Base-by-base conservation (phyloP, 2,797 vertebrate genomes). In the Lates japonicus region DNA sequence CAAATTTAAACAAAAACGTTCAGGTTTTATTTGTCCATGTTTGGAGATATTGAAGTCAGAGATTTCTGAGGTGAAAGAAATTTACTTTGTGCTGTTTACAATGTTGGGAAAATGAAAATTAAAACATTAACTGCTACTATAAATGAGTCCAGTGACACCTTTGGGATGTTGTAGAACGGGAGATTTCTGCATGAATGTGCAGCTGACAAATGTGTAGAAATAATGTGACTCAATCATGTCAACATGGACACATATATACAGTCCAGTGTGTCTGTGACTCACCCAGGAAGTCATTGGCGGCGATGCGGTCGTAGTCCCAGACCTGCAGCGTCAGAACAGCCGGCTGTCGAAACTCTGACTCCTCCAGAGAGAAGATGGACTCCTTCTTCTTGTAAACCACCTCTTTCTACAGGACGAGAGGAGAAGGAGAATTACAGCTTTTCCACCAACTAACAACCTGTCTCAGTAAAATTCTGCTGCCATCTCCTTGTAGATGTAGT, bases 221-320 rank as follows among this genome's bases (percentile, higher is more conserved):
- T 29, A 29, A 29, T 29, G 25, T 29, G 25, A 29, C 25, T 29
- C 25, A 29, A 29, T 29, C 25, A 29, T 29, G 25, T 29, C 25
- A 29, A 29, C 25, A 29, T 29, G 25, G 2, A 29, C n/a, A n/a
- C n/a, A n/a, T n/a, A n/a, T n/a, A n/a, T n/a, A n/a, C n/a, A n/a
- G n/a, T n/a, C n/a, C n/a, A n/a, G n/a, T n/a, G n/a, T 37, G 17
- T 66, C 3, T 14, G 29, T 22, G 54, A 57, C 94, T 87, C 94
- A 99, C 98, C 97, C 58, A 99, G 94, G 87, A 99, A 99, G 89
- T 99, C 97, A 39, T 97, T 98, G 84, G 98, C 91, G 0, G 92
- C 94, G 76, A 99, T 97, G 72, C 96, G 95, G 87, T 99, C 97
- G 0, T 98, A 98, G 86, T 99, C 98, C 98, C 98, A 99, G 81